Percentiles rank a stretch among this genome's conserved stretches.
These are phyloP conservation scores for Picus viridis DNA, from an alignment of 2,797 vertebrate species.

Conservation along the genomic window DNA sequence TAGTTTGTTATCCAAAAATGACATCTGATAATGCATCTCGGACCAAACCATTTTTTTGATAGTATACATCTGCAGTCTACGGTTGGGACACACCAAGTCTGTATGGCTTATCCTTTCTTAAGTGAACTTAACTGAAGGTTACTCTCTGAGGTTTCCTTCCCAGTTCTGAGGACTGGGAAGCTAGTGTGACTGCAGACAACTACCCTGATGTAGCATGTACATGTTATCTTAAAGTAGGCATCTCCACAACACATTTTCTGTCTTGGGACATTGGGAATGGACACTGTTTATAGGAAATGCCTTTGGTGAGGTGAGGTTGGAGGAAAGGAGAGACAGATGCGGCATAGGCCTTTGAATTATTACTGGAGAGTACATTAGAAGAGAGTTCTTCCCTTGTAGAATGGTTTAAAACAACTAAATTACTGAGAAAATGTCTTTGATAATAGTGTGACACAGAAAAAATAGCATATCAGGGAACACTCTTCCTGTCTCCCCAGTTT, in stretches of 20 bases:
- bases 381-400: neutral
- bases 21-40: neutral
- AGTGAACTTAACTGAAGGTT: neutral
- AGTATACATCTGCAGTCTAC: neutral
- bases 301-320: neutral
- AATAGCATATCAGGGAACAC: neutral
- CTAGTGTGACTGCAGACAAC: neutral
- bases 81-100: neutral
- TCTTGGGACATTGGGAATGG: neutral
- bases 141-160: neutral
- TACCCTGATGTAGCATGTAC: too few relatives aligned
- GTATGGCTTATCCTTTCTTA: neutral
- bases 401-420: neutral
- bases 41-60: rapidly evolving
- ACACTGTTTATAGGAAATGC: neutral
- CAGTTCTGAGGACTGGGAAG: rapidly evolving
- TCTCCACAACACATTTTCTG: neutral
- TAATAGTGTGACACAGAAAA: neutral
- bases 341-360: neutral
- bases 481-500: neutral
- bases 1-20: neutral
- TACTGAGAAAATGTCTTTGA: neutral
- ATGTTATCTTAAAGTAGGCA: neutral
- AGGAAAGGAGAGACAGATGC: neutral
- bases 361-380: neutral